Evolutionary conservation across 1,140 invertebrate genomes (phyloP).

Genomic region (Drosophila kikkawai): DNA sequence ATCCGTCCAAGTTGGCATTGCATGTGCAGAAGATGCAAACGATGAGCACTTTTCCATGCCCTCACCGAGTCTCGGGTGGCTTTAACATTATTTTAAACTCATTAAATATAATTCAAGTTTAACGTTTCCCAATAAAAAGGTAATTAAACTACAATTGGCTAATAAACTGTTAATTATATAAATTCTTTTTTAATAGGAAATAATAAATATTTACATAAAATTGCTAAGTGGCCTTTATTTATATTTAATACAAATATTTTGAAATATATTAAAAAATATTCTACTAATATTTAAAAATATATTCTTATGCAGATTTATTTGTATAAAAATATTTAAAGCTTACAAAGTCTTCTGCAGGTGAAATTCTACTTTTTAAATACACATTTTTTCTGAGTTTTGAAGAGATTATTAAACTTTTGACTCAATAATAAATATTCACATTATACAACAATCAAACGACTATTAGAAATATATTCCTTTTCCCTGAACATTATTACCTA

Average conservation of each 20-base stretch:
- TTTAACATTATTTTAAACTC: background rate
- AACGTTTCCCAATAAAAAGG: background rate
- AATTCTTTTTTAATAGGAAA: background rate
- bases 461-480: background rate
- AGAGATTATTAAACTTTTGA: background rate
- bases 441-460: background rate
- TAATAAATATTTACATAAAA: background rate
- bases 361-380: background rate
- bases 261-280: background rate
- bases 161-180: background rate
- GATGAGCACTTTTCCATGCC: slow-evolving; percentile 55
- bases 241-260: background rate
- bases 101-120: background rate
- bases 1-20: slow-evolving; percentile 54
- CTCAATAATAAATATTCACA: background rate
- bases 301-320: no score
- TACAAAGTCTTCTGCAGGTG: no score
- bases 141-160: background rate
- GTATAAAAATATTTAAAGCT: no score
- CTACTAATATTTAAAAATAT: background rate
- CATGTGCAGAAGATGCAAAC: slow-evolving; percentile 66
- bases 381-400: background rate
- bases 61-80: background rate
- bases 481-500: slow-evolving; percentile 2
- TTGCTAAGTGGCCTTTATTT: background rate